These are phyloP conservation scores for Podarcis lilfordi DNA, from an alignment of 2,797 vertebrate genomes.

Conservation along the genomic window DNA sequence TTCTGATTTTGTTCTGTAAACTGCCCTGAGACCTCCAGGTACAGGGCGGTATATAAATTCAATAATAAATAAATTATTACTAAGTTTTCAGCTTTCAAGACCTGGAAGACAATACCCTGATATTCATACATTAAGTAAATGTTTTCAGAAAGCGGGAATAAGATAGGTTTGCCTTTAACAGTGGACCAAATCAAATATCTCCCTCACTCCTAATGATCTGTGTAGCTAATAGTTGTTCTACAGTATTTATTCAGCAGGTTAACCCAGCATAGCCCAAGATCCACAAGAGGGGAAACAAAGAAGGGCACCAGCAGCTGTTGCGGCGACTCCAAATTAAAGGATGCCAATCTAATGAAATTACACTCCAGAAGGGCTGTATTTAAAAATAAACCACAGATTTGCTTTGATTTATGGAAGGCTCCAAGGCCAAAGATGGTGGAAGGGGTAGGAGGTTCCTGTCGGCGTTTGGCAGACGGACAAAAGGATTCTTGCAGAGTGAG, in stretches of 20 bases:
- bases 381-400: slow-evolving; percentile 60
- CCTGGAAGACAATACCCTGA: too few relatives aligned
- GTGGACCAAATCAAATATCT: too few relatives aligned
- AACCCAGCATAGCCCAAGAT: slow-evolving; percentile 9
- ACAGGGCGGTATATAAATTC: too few relatives aligned
- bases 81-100: too few relatives aligned
- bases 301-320: slow-evolving; percentile 45
- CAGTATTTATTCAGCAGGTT: slow-evolving; percentile 8
- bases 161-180: too few relatives aligned
- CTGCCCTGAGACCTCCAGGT: too few relatives aligned
- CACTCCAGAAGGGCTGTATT: slow-evolving; percentile 32
- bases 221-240: neutral
- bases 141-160: too few relatives aligned
- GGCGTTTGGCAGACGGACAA: slow-evolving; percentile 30
- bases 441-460: slow-evolving; percentile 18
- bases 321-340: slow-evolving; percentile 33
- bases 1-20: too few relatives aligned
- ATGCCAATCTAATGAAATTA: slow-evolving; percentile 52
- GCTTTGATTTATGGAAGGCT: slow-evolving; percentile 55
- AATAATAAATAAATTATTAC: too few relatives aligned
- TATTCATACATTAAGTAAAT: too few relatives aligned
- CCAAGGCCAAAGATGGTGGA: slow-evolving; percentile 23
- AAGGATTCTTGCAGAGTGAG: slow-evolving; percentile 38
- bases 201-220: neutral
- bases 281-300: slow-evolving; percentile 30